Conservation (phyloP, 2,113 vertebrate genomes). For the Myiozetetes cayanensis region DNA sequence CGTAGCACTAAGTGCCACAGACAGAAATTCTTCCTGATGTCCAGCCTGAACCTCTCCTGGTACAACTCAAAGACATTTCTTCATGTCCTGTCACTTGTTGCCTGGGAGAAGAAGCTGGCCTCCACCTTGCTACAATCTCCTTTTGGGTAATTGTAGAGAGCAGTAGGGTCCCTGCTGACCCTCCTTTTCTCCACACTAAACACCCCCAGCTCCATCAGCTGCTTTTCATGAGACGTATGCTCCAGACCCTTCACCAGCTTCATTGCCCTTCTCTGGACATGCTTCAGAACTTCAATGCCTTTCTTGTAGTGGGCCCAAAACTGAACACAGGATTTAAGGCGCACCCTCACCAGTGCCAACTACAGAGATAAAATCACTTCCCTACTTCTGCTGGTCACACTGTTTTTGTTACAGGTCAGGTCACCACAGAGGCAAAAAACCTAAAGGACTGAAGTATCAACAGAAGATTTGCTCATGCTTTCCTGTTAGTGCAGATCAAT, state of each 20-base stretch:
- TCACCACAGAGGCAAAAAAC: neutral
- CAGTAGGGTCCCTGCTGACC: neutral
- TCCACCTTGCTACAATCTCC: neutral
- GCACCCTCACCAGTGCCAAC: neutral
- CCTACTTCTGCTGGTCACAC: neutral
- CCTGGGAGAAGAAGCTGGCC: neutral
- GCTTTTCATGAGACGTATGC: neutral
- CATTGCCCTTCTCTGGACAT: rapidly evolving
- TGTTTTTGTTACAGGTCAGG: neutral
- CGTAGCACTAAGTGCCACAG: neutral
- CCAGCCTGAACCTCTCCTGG: neutral
- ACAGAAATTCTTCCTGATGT: neutral
- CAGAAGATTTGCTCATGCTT: neutral
- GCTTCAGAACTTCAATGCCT: neutral
- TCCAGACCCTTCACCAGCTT: neutral
- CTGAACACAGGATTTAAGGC: neutral
- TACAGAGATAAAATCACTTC: neutral
- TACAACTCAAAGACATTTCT: neutral
- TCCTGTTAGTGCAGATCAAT: neutral
- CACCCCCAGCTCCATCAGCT: neutral
- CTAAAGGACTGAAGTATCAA: neutral
- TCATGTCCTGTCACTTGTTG: neutral
- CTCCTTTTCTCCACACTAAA: neutral
- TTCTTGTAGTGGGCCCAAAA: neutral
- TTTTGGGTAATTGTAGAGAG: neutral